Evolutionary conservation across 2,888 invertebrate species (phyloP).

Genomic region (Amphipoea lucens): DNA sequence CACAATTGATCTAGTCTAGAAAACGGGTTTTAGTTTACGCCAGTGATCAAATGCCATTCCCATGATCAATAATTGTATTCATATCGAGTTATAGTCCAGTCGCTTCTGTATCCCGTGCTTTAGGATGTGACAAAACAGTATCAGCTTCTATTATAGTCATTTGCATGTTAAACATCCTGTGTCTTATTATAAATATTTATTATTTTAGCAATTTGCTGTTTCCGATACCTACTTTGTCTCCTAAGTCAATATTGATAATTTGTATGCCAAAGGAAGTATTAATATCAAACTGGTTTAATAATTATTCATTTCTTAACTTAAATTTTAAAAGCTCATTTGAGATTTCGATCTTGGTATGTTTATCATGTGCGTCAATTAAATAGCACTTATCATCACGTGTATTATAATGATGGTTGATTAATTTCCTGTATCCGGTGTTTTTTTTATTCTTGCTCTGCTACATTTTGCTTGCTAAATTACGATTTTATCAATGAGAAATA

Average conservation of each 20-base stretch:
- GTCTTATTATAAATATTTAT: slow-evolving; percentile 21
- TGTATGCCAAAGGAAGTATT: slow-evolving; percentile 37
- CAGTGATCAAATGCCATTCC: neutral
- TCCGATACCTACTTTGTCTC: slow-evolving; percentile 40
- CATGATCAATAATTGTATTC: slow-evolving; percentile 21
- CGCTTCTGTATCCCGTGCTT: slow-evolving; percentile 16
- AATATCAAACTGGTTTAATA: slow-evolving; percentile 37
- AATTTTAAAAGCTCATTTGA: slow-evolving; percentile 43
- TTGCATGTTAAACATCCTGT: slow-evolving; percentile 43
- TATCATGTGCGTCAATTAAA: slow-evolving; percentile 51
- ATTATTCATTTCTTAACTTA: slow-evolving; percentile 36
- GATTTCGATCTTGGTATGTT: slow-evolving; percentile 48
- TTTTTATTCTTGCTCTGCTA: slow-evolving; percentile 6
- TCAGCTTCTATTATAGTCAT: neutral
- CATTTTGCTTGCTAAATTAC: slow-evolving; percentile 22
- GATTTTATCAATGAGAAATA: slow-evolving; percentile 25
- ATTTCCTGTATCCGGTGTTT: slow-evolving; percentile 45
- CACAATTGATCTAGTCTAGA: neutral
- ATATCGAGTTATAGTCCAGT: neutral
- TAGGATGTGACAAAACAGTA: slow-evolving; percentile 34
- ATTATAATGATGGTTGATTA: slow-evolving; percentile 44
- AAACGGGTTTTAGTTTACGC: neutral
- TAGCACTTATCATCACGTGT: slow-evolving; percentile 47
- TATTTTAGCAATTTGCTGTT: slow-evolving; percentile 5
- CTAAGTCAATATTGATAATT: slow-evolving; percentile 14